These are phyloP conservation scores for Lutraria rhynchaena DNA, from an alignment of 1,140 invertebrate genomes.

Conservation along the genomic window DNA sequence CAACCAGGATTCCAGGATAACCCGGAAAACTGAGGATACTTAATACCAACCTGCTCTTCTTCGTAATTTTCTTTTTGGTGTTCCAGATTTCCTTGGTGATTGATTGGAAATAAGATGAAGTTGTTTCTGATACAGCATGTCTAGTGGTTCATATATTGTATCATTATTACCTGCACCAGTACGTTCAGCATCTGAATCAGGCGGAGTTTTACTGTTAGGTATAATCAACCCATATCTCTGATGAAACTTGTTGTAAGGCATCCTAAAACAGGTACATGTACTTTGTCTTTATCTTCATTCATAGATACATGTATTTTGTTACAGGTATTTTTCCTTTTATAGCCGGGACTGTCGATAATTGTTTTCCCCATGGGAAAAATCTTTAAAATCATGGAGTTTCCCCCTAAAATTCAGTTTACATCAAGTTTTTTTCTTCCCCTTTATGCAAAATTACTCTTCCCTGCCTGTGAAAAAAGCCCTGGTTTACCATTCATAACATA, in stretches of 20 bases:
- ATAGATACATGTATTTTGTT: not conserved
- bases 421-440: too few relatives aligned
- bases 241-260: constrained; percentile 93
- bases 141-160: constrained; percentile 48
- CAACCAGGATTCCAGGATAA: too few relatives aligned
- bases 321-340: too few relatives aligned
- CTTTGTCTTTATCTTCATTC: not conserved
- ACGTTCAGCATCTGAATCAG: constrained; percentile 17
- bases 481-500: too few relatives aligned
- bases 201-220: constrained; percentile 69
- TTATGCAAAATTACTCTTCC: too few relatives aligned
- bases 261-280: constrained; percentile 55
- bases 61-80: constrained; percentile 61
- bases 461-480: too few relatives aligned
- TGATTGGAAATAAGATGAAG: constrained; percentile 36
- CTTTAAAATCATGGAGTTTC: too few relatives aligned
- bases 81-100: constrained; percentile 45
- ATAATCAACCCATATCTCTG: constrained; percentile 94
- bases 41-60: constrained; percentile 64
- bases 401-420: too few relatives aligned
- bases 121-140: constrained; percentile 56
- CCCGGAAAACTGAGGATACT: too few relatives aligned
- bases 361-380: too few relatives aligned
- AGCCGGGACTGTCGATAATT: too few relatives aligned
- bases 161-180: not conserved